Evolutionary conservation across 2,888 invertebrate genomes (phyloP).

Genomic region (Epinotia brunnichana): DNA sequence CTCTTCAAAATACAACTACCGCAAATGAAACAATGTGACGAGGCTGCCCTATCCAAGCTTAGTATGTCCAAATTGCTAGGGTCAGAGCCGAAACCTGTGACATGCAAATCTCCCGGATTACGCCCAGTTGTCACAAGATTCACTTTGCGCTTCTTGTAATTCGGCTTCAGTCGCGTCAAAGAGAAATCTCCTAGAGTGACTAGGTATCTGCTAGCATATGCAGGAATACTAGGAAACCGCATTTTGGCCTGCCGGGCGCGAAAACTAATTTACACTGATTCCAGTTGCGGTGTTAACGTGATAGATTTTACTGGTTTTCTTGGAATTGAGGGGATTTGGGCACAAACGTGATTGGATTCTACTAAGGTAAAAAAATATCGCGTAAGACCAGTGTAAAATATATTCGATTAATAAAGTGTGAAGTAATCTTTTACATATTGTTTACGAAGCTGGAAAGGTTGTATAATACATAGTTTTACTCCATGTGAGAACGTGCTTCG

Average conservation of each 20-base stretch:
- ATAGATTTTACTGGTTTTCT: not conserved
- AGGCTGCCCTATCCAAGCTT: constrained; percentile 2
- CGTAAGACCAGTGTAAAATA: too few relatives aligned
- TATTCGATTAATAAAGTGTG: too few relatives aligned
- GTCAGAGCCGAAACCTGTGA: constrained; percentile 35
- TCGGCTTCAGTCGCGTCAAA: constrained; percentile 30
- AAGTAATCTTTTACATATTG: too few relatives aligned
- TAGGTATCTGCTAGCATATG: not conserved
- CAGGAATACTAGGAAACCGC: not conserved
- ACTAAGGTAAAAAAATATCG: not conserved
- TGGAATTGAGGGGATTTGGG: not conserved
- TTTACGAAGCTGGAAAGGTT: not conserved
- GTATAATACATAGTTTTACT: too few relatives aligned
- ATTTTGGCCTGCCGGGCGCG: constrained; percentile 1
- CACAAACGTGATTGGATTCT: not conserved
- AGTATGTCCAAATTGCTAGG: constrained; percentile 26
- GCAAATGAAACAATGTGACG: not conserved
- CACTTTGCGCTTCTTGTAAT: constrained; percentile 40
- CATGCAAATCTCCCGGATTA: constrained; percentile 41
- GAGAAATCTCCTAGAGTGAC: constrained; percentile 16
- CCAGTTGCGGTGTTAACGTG: too few relatives aligned
- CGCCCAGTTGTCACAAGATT: constrained; percentile 40
- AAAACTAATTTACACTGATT: not conserved
- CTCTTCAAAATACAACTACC: not conserved
- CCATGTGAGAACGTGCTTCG: too few relatives aligned